Conservation (phyloP, 1,140 invertebrate species). For the Leptopilina clavipes region DNA sequence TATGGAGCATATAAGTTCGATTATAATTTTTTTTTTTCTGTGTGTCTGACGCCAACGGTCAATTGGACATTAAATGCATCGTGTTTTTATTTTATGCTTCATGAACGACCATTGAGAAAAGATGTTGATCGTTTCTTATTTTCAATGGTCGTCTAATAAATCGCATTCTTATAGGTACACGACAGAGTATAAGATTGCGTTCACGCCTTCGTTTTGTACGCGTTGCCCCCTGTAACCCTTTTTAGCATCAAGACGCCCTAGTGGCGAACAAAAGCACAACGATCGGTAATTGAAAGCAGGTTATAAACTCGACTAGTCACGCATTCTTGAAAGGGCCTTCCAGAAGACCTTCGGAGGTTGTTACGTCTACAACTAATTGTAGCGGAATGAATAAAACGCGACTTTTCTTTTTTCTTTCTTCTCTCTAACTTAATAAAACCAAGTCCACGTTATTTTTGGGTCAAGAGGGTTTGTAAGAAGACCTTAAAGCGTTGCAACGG, state of each 20-base stretch:
- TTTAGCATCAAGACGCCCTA: background rate
- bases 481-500: background rate
- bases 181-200: slow-evolving; percentile 29
- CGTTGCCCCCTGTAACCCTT: slow-evolving; percentile 22
- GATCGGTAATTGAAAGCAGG: slow-evolving; percentile 59
- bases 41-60: background rate
- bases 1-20: slow-evolving; percentile 10
- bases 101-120: slow-evolving; percentile 10
- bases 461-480: background rate
- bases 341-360: slow-evolving; percentile 43
- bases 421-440: background rate
- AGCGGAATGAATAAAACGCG: background rate
- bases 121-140: slow-evolving; percentile 2
- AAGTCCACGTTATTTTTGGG: background rate
- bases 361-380: slow-evolving; percentile 10
- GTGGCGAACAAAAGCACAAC: slow-evolving; percentile 50
- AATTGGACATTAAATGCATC: slow-evolving; percentile 17
- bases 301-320: slow-evolving; percentile 60
- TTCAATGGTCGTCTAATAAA: slow-evolving; percentile 20
- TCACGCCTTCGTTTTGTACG: slow-evolving; percentile 35
- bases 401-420: background rate
- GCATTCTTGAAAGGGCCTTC: slow-evolving; percentile 55
- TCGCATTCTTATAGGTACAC: slow-evolving; percentile 24
- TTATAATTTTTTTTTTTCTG: slow-evolving; percentile 6
- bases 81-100: slow-evolving; percentile 7